phyloP scores from a whole-genome alignment of 1,140 invertebrate species.

The Cydia pomonella region DNA sequence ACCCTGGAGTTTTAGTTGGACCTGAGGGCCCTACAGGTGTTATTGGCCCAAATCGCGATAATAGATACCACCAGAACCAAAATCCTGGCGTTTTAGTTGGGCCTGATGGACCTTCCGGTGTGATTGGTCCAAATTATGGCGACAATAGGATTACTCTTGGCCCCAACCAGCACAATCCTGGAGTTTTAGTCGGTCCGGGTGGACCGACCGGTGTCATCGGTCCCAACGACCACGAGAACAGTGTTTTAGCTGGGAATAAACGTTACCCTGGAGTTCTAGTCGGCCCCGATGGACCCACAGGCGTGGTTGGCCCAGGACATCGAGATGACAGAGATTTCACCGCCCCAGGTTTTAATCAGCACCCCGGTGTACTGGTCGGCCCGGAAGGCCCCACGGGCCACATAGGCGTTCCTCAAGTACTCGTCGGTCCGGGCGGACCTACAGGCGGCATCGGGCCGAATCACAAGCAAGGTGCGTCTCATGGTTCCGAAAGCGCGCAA shows the following conservation, averaged over 20 bases:
- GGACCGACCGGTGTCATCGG: conserved; percentile 80
- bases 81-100: conserved; percentile 79
- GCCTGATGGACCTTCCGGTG: conserved; percentile 80
- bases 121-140: conserved; percentile 37
- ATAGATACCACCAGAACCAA: neutral
- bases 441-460: conserved; percentile 16
- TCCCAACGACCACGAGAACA: conserved; percentile 46
- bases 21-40: conserved; percentile 80
- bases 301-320: conserved; percentile 70
- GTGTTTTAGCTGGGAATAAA: conserved; percentile 36
- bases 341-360: conserved; percentile 18
- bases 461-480: conserved; percentile 11
- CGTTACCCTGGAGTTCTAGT: conserved; percentile 73
- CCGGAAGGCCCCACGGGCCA: conserved; percentile 46
- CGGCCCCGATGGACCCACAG: conserved; percentile 82
- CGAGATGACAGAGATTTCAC: conserved; percentile 6
- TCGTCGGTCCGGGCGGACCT: conserved; percentile 39
- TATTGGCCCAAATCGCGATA: conserved; percentile 39
- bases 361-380: conserved; percentile 49
- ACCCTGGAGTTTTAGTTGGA: conserved; percentile 76
- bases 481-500: conserved; percentile 32
- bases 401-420: conserved; percentile 38
- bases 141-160: neutral
- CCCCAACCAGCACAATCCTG: conserved; percentile 41
- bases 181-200: conserved; percentile 81